phyloP scores from a whole-genome alignment of 2,888 invertebrate species.

The Neocrepidodera transversa region DNA sequence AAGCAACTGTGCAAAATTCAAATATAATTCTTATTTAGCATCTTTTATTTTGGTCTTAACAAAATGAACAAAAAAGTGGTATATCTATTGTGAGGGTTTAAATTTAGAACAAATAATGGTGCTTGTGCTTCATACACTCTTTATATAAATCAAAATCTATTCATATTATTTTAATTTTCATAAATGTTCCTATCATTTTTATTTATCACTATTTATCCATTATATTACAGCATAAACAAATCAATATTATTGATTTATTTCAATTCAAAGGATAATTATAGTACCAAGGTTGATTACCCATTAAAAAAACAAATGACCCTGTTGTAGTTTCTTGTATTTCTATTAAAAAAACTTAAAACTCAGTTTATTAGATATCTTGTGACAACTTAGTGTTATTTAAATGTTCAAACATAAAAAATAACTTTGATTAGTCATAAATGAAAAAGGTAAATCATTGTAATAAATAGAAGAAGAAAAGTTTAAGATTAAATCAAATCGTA shows the following conservation, averaged over 20 bases:
- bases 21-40: no score
- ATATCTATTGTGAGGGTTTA: neutral
- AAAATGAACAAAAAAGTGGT: neutral
- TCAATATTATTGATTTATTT: conserved; percentile 3
- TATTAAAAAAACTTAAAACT: neutral
- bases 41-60: conserved; percentile 1
- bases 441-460: conserved; percentile 4
- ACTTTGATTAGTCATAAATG: conserved; percentile 2
- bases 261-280: conserved; percentile 7
- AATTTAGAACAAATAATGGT: neutral
- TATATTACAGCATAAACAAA: conserved; percentile 8
- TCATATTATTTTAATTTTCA: no score
- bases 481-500: no score
- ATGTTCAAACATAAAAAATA: neutral
- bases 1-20: neutral
- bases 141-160: no score
- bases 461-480: no score
- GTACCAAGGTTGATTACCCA: conserved; percentile 19
- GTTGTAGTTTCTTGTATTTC: neutral
- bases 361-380: no score
- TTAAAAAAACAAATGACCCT: conserved; percentile 15
- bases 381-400: conserved; percentile 7
- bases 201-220: no score
- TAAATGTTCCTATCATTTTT: no score
- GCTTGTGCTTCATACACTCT: neutral